Conservation (phyloP, 2,888 invertebrate genomes). For the Polydrusus tereticollis region DNA sequence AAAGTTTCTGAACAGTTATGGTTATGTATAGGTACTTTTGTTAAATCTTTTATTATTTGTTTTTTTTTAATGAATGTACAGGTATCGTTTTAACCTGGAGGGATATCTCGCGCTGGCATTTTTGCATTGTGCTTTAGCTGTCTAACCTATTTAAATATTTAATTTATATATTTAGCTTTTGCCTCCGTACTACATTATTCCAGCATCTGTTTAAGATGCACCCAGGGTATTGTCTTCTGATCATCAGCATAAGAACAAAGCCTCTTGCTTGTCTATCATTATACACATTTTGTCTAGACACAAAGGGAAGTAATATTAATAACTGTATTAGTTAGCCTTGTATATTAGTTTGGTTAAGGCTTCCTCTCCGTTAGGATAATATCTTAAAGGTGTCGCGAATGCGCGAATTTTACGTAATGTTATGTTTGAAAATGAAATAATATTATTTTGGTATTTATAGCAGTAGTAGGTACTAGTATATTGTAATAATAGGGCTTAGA, state of each 20-base stretch:
- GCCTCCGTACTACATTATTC: not conserved
- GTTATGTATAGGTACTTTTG: too few species aligned
- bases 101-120: too few species aligned
- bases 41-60: too few species aligned
- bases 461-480: too few species aligned
- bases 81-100: too few species aligned
- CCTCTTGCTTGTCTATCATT: constrained; percentile 15
- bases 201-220: constrained; percentile 29
- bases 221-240: constrained; percentile 36
- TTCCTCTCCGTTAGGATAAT: not conserved
- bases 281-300: constrained; percentile 29
- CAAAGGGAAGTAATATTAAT: constrained; percentile 38
- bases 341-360: constrained; percentile 17
- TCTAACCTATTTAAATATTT: not conserved
- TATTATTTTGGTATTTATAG: too few species aligned
- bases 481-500: too few species aligned
- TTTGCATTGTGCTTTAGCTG: not conserved
- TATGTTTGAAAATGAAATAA: too few species aligned
- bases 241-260: constrained; percentile 29
- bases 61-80: too few species aligned
- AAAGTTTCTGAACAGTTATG: not conserved
- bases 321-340: constrained; percentile 26
- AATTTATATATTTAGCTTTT: not conserved
- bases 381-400: not conserved
- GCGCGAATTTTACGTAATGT: not conserved